phyloP scores from a whole-genome alignment of 2,797 vertebrate species.

The Neosilurus hyrtlii region DNA sequence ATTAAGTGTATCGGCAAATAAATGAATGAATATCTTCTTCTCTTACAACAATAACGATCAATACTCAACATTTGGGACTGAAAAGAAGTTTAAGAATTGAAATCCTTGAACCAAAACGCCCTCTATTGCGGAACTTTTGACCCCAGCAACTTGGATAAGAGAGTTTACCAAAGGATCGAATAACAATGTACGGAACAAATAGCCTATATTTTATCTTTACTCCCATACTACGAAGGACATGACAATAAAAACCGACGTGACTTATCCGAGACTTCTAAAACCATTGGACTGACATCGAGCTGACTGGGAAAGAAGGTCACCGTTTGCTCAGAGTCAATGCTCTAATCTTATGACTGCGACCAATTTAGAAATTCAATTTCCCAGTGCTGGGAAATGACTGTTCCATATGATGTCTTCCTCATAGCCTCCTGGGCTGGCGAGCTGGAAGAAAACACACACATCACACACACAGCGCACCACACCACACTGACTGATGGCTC shows the following conservation, averaged over 20 bases:
- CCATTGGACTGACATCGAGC: background rate
- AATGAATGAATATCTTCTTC: background rate
- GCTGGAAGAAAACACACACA: slow-evolving; percentile 31
- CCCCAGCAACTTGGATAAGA: background rate
- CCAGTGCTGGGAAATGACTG: slow-evolving; percentile 49
- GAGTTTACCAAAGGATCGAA: background rate
- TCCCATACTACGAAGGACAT: background rate
- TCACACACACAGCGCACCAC: slow-evolving; percentile 4
- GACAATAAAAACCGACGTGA: background rate
- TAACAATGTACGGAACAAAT: background rate
- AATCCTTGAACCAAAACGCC: background rate
- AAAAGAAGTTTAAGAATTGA: background rate
- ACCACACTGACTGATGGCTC: slow-evolving; percentile 41
- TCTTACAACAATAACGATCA: background rate
- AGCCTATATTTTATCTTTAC: background rate
- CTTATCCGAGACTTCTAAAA: slow-evolving; percentile 1
- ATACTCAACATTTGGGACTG: background rate
- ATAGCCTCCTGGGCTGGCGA: slow-evolving; percentile 19
- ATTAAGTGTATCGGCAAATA: too few species aligned
- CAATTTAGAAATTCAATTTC: slow-evolving; percentile 48
- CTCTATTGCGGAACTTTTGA: background rate
- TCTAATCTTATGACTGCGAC: slow-evolving; percentile 42
- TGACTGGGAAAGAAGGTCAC: slow-evolving; percentile 25
- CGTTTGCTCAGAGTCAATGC: slow-evolving; percentile 30
- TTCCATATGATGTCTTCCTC: slow-evolving; percentile 43